These are phyloP conservation scores for Cavia porcellus DNA, from an alignment of 2,113 vertebrate genomes.

Conservation along the genomic window DNA sequence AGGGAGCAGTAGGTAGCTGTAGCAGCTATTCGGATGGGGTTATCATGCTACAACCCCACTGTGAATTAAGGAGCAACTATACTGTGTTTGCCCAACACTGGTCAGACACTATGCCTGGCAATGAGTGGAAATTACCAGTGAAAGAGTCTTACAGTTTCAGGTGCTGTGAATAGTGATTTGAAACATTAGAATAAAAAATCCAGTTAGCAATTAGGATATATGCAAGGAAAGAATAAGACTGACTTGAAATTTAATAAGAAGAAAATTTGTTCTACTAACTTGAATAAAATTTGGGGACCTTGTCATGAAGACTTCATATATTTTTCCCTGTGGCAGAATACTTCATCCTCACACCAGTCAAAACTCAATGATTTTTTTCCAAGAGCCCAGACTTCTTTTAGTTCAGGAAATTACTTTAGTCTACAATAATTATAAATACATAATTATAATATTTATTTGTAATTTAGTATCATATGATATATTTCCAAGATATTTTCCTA, in stretches of 20 bases:
- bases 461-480: neutral
- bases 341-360: neutral
- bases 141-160: neutral
- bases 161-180: neutral
- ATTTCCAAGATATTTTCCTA: neutral
- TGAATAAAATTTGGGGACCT: neutral
- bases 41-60: too few relatives aligned
- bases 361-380: neutral
- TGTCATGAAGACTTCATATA: neutral
- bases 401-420: neutral
- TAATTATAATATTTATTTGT: neutral
- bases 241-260: neutral
- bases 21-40: neutral
- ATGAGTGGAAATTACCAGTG: neutral
- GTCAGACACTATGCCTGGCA: neutral
- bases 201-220: neutral
- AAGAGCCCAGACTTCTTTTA: neutral
- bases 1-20: neutral
- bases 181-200: neutral
- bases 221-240: neutral
- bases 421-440: neutral
- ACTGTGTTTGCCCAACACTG: neutral
- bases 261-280: neutral
- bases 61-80: too few relatives aligned
- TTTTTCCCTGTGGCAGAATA: neutral